A percentile compares a stretch with the other conserved stretches of the same genome.
phyloP scores from a whole-genome alignment of 2,888 invertebrate species.

The Luperina testacea region DNA sequence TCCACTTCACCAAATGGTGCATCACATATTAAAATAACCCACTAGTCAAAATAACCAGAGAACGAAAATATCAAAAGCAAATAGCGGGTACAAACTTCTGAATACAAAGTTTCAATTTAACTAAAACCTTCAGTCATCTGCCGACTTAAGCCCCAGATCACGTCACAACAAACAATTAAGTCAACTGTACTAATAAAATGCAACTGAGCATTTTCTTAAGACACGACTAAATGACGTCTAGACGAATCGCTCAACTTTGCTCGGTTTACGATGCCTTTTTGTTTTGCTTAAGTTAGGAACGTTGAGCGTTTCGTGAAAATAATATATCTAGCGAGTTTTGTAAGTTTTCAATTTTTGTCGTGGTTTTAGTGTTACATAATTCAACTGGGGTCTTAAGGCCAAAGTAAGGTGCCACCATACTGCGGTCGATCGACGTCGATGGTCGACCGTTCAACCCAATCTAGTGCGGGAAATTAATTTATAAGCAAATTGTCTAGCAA shows the following conservation, averaged over 20 bases:
- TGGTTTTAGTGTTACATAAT: background rate
- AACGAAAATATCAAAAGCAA: background rate
- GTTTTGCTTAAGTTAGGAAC: background rate
- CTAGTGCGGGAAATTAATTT: background rate
- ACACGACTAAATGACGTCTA: conserved; percentile 50
- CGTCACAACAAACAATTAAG: conserved; percentile 48
- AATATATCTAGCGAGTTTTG: background rate
- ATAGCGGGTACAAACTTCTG: background rate
- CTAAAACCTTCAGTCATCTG: background rate
- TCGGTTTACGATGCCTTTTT: conserved; percentile 41
- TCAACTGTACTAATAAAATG: conserved; percentile 34
- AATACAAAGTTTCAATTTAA: conserved; percentile 7
- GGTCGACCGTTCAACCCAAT: background rate
- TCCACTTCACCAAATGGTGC: too few species aligned
- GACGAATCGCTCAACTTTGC: conserved; percentile 52
- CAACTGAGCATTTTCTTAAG: conserved; percentile 42
- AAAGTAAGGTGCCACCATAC: background rate
- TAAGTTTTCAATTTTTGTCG: background rate
- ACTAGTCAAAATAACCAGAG: background rate
- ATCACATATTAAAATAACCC: background rate
- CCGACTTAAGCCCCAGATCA: conserved; percentile 21
- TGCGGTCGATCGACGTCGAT: background rate
- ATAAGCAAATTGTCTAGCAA: background rate
- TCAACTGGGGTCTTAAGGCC: background rate
- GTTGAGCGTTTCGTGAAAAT: conserved; percentile 21